Evolutionary conservation across 2,113 vertebrate genomes (phyloP).

Genomic region (Vidua chalybeata): DNA sequence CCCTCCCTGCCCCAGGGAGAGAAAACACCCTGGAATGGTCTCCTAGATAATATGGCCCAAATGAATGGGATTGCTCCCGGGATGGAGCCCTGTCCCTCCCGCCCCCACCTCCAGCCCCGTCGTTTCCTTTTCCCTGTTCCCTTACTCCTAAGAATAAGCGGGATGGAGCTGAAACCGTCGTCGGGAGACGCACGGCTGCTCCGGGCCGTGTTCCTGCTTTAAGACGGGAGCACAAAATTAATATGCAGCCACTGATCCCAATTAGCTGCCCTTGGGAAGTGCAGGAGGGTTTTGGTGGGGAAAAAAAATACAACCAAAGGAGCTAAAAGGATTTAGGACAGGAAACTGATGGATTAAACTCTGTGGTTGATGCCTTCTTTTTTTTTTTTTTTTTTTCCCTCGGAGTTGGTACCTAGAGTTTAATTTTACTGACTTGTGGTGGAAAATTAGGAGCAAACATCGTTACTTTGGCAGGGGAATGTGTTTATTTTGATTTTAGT

Average conservation of each 20-base stretch:
- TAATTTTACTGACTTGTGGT: background rate
- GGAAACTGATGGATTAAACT: background rate
- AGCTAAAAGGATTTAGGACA: background rate
- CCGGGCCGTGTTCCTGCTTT: background rate
- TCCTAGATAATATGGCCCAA: conserved; percentile 37
- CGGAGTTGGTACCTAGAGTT: background rate
- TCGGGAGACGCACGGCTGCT: background rate
- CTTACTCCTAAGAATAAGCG: rapidly evolving
- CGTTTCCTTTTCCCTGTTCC: rapidly evolving
- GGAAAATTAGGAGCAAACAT: background rate
- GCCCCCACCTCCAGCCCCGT: background rate
- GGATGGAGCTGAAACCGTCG: rapidly evolving
- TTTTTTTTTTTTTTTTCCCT: rapidly evolving
- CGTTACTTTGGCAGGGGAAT: background rate
- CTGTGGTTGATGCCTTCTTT: background rate
- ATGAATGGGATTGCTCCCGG: conserved; percentile 35
- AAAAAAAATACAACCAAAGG: background rate
- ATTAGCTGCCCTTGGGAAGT: background rate
- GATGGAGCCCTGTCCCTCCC: background rate
- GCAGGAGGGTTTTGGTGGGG: background rate
- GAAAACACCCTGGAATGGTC: conserved; percentile 57
- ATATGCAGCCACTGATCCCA: background rate
- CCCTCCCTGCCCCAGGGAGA: conserved; percentile 41
- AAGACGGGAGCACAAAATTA: background rate
- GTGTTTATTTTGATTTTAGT: background rate